Base-by-base conservation (phyloP, 2,113 vertebrate genomes). In the Nothobranchius kuhntae region DNA sequence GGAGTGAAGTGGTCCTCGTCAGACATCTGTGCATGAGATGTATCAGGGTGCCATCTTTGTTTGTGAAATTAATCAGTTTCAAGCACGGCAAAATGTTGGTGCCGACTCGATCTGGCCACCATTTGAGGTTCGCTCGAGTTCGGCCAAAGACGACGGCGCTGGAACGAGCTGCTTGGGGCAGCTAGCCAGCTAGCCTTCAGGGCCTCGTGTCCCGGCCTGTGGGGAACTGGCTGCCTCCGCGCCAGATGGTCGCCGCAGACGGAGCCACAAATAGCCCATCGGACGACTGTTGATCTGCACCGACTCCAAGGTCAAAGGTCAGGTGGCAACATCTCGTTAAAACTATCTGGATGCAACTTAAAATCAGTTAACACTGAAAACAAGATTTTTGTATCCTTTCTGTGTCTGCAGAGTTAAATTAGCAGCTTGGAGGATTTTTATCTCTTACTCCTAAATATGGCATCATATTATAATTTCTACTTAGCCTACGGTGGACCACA, bases 121-220 rank as follows among this genome's bases (percentile, higher is more conserved):
- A 65, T 83, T 88, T 86, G 77, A 60, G 73, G 70, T 59, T 74
- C 68, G 58, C 54, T 79, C 7, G 42, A 75, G 53, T 82, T 54
- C 54, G 75, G 60, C 68, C 73, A 68, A 56, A 68, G 80, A 75
- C 30, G 81, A 85, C 75, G 82, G 83, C 80, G 59, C 44, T 64
- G 72, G 74, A 71, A 65, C 12, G 40, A 77, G 71, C 64, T 65
- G 86, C 84, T 86, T 61, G 61, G 81, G 87, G 85, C 83, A 74
- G 80, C 74, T 77, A 83, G 89, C 87, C 84, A 86, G 87, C 90
- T 89, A 87, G 85, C 90, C 89, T 86, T 86, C 80, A 80, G 78
- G 90, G 84, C 82, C 85, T 71, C 38, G 85, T 80, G 82, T 82
- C 86, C 83, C 53, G 84, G 75, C 87, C 84, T 65, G 81, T 70